phyloP scores from a whole-genome alignment of 2,888 invertebrate genomes.

The Caenorhabditis drosophilae region DNA sequence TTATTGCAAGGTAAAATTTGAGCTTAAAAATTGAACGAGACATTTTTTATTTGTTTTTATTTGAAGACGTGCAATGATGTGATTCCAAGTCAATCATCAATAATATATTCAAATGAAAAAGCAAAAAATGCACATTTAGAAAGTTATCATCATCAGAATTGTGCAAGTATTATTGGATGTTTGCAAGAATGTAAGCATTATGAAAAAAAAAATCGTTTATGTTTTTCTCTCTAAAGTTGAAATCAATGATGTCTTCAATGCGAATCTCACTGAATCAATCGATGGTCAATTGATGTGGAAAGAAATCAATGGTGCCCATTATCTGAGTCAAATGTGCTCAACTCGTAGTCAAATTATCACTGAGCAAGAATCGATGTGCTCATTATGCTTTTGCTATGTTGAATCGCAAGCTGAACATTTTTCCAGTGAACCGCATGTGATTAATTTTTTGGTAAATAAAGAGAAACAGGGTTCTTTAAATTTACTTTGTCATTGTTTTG shows the following conservation, averaged over 20 bases:
- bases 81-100: slow-evolving; percentile 12
- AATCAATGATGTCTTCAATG: slow-evolving; percentile 19
- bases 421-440: slow-evolving; percentile 33
- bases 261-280: slow-evolving; percentile 1
- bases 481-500: background rate
- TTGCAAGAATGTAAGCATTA: slow-evolving; percentile 39
- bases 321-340: slow-evolving; percentile 12
- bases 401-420: slow-evolving; percentile 33
- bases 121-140: slow-evolving; percentile 7
- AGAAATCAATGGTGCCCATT: background rate
- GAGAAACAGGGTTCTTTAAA: background rate
- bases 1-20: slow-evolving; percentile 22
- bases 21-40: background rate
- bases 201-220: background rate
- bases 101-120: slow-evolving; percentile 15
- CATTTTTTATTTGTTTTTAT: background rate
- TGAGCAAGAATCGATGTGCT: background rate
- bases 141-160: slow-evolving; percentile 17
- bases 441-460: slow-evolving; percentile 23
- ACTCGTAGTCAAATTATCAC: slow-evolving; percentile 1
- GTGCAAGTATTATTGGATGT: slow-evolving; percentile 9
- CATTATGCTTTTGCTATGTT: slow-evolving; percentile 7
- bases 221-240: no score
- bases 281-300: slow-evolving; percentile 5
- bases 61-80: slow-evolving; percentile 44